A percentile compares a stretch with the other conserved stretches of the same genome.
Evolutionary conservation across 2,888 invertebrate species (phyloP).

Genomic region (Myathropa florea): DNA sequence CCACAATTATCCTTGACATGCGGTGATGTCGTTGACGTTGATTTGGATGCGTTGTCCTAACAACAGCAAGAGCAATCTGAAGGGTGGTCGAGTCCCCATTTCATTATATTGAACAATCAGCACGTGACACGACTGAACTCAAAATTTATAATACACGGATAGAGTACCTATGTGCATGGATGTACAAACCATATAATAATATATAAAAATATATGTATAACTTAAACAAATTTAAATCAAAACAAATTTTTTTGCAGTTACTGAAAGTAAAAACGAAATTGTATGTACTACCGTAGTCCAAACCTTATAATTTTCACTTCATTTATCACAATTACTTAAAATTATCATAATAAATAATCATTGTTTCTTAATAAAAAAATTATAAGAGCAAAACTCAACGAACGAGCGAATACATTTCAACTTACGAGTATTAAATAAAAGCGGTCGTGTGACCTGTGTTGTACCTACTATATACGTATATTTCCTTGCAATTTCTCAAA

Average conservation of each 20-base stretch:
- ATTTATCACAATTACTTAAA: too few relatives aligned
- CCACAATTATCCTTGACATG: conserved; percentile 71
- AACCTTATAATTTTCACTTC: too few relatives aligned
- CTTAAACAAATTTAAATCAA: background rate
- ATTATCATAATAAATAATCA: conserved; percentile 42
- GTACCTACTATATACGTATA: conserved; percentile 56
- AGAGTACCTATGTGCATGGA: background rate
- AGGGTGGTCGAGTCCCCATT: conserved; percentile 48
- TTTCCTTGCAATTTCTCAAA: conserved; percentile 54
- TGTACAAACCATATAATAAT: too few relatives aligned
- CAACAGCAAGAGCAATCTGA: conserved; percentile 70
- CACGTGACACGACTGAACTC: conserved; percentile 56
- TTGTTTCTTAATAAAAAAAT: conserved; percentile 47
- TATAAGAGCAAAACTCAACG: conserved; percentile 56
- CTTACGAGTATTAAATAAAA: conserved; percentile 62
- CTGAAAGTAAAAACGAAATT: conserved; percentile 13
- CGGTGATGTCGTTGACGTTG: conserved; percentile 70
- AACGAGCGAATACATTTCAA: conserved; percentile 65
- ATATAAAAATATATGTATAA: background rate
- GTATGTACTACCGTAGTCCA: too few relatives aligned
- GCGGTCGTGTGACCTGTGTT: conserved; percentile 53
- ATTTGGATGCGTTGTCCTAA: conserved; percentile 67
- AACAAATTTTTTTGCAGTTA: background rate
- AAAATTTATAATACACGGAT: conserved; percentile 42
- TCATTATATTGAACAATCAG: conserved; percentile 66